These are phyloP conservation scores for Dromius quadrimaculatus DNA, from an alignment of 2,888 invertebrate species.

Conservation along the genomic window DNA sequence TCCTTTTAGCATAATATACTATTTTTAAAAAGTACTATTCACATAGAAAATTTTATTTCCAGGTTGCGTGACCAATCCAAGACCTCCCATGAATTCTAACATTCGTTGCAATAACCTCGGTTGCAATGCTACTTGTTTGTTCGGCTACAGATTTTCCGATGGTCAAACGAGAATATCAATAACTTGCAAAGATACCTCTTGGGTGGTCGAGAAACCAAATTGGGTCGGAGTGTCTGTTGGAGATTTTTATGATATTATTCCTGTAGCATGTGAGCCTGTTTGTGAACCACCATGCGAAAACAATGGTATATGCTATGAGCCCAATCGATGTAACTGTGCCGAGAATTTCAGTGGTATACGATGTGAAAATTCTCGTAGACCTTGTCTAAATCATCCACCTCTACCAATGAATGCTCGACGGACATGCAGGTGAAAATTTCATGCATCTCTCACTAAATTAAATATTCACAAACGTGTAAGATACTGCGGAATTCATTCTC, in stretches of 20 bases:
- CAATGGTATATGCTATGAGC: conserved; percentile 82
- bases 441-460: no score
- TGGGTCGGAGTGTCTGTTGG: not conserved
- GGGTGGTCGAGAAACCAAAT: conserved; percentile 64
- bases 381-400: conserved; percentile 76
- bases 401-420: conserved; percentile 75
- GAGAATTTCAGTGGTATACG: conserved; percentile 78
- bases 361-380: conserved; percentile 81
- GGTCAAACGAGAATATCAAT: conserved; percentile 67
- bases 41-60: conserved; percentile 21
- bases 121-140: conserved; percentile 69
- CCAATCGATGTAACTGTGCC: conserved; percentile 82
- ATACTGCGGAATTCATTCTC: no score
- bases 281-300: conserved; percentile 84
- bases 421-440: conserved; percentile 70
- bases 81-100: conserved; percentile 62
- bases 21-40: no score
- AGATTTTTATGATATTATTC: not conserved
- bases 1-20: no score
- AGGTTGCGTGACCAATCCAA: conserved; percentile 62
- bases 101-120: conserved; percentile 65
- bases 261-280: conserved; percentile 67
- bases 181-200: conserved; percentile 68
- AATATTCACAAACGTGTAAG: no score
- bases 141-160: conserved; percentile 70